These are phyloP conservation scores for Etheostoma cragini DNA, from an alignment of 2,113 vertebrate genomes.

Conservation along the genomic window DNA sequence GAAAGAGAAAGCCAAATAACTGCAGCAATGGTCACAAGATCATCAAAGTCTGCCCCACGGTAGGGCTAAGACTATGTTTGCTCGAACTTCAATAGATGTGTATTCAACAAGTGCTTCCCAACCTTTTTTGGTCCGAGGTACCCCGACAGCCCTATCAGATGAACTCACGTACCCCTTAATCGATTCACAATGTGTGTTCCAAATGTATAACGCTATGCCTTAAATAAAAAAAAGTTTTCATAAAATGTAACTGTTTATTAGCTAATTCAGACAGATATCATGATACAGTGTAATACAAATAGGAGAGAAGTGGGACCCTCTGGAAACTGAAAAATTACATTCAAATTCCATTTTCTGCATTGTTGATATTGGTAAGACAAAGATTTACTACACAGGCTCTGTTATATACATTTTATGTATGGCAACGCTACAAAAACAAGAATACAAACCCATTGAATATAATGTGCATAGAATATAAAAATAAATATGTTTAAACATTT, in stretches of 20 bases:
- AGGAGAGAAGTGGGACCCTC: neutral
- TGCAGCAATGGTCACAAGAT: neutral
- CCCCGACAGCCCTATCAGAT: too few relatives aligned
- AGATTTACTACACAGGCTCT: neutral
- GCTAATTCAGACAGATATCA: neutral
- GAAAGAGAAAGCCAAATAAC: neutral
- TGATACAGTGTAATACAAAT: neutral
- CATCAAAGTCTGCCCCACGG: constrained; percentile 28
- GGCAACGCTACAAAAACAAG: constrained; percentile 18
- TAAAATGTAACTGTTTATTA: too few relatives aligned
- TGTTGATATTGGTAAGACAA: neutral
- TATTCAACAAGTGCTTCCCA: neutral
- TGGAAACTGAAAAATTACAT: too few relatives aligned
- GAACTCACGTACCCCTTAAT: too few relatives aligned
- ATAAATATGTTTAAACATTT: constrained; percentile 36
- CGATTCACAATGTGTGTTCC: too few relatives aligned
- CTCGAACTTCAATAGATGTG: neutral
- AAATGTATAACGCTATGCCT: too few relatives aligned
- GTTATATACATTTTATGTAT: constrained; percentile 16
- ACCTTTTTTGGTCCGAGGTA: too few relatives aligned
- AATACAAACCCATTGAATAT: constrained; percentile 1
- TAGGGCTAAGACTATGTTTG: neutral
- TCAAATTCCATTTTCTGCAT: neutral
- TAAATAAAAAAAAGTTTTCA: too few relatives aligned
- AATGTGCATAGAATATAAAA: constrained; percentile 47